A percentile compares a stretch with the other conserved stretches of the same genome.
Conservation (phyloP, 1,140 invertebrate species). For the Drosophila kanapiae region DNA sequence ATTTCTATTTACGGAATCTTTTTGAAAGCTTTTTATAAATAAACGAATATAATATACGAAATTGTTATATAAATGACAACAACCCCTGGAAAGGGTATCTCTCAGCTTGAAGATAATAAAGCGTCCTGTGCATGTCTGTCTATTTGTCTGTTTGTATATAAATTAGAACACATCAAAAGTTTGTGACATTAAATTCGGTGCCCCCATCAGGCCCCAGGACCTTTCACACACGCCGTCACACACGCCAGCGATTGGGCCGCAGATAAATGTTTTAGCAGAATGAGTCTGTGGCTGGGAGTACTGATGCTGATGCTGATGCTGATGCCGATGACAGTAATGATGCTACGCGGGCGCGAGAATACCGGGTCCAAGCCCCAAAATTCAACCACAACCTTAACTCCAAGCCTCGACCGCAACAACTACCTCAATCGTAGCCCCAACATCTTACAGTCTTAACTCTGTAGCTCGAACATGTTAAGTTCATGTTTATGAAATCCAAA, state of each 20-base stretch:
- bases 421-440: constrained; percentile 2
- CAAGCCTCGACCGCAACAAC: constrained; percentile 5
- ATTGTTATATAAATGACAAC: neutral
- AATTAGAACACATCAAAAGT: constrained; percentile 79
- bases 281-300: constrained; percentile 41
- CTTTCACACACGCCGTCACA: constrained; percentile 4
- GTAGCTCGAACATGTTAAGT: neutral
- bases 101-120: constrained; percentile 12
- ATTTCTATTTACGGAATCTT: too few relatives aligned
- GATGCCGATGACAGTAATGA: constrained; percentile 56
- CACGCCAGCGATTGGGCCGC: constrained; percentile 42
- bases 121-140: constrained; percentile 14
- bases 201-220: neutral
- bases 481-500: neutral
- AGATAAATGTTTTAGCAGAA: constrained; percentile 78
- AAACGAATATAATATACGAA: neutral
- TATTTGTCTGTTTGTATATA: constrained; percentile 57
- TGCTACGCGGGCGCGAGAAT: constrained; percentile 32
- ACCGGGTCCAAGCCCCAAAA: neutral
- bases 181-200: constrained; percentile 66
- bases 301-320: constrained; percentile 16
- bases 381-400: constrained; percentile 2
- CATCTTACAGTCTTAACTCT: neutral
- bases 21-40: too few relatives aligned
- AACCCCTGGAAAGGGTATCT: neutral